These are phyloP conservation scores for Vandiemenella viatica DNA, from an alignment of 2,888 invertebrate genomes.

Conservation along the genomic window DNA sequence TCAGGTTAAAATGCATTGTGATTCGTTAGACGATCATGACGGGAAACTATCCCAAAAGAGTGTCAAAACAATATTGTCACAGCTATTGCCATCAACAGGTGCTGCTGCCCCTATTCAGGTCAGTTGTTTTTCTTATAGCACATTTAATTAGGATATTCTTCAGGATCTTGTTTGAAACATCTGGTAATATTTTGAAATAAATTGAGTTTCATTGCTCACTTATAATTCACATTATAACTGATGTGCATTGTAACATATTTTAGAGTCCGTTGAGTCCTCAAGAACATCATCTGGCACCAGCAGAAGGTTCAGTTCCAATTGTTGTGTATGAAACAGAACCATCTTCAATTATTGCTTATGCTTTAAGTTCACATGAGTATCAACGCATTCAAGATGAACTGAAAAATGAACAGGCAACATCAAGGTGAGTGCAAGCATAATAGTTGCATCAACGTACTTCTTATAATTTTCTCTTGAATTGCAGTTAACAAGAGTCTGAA, in stretches of 20 bases:
- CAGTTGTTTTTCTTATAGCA: constrained; percentile 7
- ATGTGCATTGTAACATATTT: too few relatives aligned
- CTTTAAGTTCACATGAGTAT: constrained; percentile 57
- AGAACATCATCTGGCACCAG: constrained; percentile 54
- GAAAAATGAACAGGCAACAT: constrained; percentile 1
- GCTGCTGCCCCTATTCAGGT: constrained; percentile 30
- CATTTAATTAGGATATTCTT: not conserved
- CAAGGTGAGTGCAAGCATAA: constrained; percentile 11
- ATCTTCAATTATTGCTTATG: constrained; percentile 73
- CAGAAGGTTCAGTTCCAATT: constrained; percentile 42
- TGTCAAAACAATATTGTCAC: constrained; percentile 41
- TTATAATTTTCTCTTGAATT: too few relatives aligned
- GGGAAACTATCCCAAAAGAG: constrained; percentile 7
- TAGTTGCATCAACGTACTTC: too few relatives aligned
- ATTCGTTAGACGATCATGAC: constrained; percentile 6
- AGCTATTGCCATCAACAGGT: constrained; percentile 43
- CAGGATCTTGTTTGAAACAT: too few relatives aligned
- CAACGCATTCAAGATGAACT: constrained; percentile 41
- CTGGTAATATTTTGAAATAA: not conserved
- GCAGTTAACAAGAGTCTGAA: too few relatives aligned
- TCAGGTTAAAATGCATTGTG: constrained; percentile 28
- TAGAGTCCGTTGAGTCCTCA: constrained; percentile 44
- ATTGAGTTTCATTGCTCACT: not conserved
- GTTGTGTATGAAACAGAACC: constrained; percentile 66
- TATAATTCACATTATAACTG: constrained; percentile 24